phyloP scores from a whole-genome alignment of 2,113 vertebrate genomes.

The Nibea coibor region DNA sequence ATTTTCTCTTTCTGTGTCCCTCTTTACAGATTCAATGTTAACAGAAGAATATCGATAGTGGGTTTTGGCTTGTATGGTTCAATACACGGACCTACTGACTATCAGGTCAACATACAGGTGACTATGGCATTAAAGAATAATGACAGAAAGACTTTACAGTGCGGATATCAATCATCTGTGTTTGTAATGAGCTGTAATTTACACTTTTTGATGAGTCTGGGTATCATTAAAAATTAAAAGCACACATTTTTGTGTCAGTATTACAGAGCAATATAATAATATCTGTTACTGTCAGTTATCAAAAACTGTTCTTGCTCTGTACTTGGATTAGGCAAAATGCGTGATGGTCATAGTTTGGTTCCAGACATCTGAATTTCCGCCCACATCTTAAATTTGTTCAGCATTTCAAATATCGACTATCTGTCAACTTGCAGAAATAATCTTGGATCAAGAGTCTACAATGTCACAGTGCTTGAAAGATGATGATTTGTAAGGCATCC shows the following conservation, averaged over 20 bases:
- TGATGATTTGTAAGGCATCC: neutral
- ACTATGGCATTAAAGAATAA: neutral
- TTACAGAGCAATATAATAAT: neutral
- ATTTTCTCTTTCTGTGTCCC: constrained; percentile 15
- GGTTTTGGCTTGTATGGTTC: constrained; percentile 96
- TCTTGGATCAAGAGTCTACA: neutral
- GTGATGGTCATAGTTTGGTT: neutral
- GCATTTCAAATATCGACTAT: neutral
- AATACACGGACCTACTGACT: constrained; percentile 95
- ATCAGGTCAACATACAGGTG: constrained; percentile 98
- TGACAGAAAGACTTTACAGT: neutral
- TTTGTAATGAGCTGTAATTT: neutral
- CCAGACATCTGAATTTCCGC: neutral
- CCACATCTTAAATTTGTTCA: neutral
- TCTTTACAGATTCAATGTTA: constrained; percentile 91
- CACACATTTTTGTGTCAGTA: no score
- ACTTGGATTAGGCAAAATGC: neutral
- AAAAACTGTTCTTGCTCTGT: neutral
- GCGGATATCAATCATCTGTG: neutral
- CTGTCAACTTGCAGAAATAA: neutral
- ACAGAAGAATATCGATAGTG: constrained; percentile 93
- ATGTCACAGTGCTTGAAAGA: neutral
- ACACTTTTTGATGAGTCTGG: neutral
- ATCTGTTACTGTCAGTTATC: neutral
- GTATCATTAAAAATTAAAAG: no score